Conservation (phyloP, 2,888 invertebrate species). For the Lepidochrysops patricia region DNA sequence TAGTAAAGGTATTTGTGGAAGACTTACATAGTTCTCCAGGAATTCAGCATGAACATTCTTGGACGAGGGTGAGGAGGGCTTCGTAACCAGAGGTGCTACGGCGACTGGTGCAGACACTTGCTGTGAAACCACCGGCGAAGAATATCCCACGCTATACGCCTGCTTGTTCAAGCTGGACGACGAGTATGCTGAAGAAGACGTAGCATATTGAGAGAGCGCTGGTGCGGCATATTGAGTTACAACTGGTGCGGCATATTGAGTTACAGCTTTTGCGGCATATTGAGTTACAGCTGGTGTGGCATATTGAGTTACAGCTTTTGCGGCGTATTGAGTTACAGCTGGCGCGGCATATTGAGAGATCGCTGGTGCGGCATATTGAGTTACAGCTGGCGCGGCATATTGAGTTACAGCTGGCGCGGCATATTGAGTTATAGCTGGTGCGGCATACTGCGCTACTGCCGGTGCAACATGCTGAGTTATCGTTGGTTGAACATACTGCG, state of each 20-base stretch:
- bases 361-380: too few species aligned
- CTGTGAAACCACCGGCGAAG: slow-evolving; percentile 14
- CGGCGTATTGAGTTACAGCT: too few species aligned
- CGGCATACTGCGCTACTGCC: slow-evolving; percentile 26
- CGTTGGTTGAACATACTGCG: slow-evolving; percentile 33
- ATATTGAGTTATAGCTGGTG: slow-evolving; percentile 30
- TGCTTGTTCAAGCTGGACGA: slow-evolving; percentile 11
- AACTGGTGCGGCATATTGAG: slow-evolving; percentile 9
- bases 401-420: slow-evolving; percentile 23
- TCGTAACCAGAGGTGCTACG: slow-evolving; percentile 24
- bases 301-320: slow-evolving; percentile 27
- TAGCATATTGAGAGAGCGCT: slow-evolving; percentile 24
- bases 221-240: slow-evolving; percentile 20
- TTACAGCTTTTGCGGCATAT: slow-evolving; percentile 21
- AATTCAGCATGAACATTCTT: slow-evolving; percentile 77
- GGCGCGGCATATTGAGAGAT: slow-evolving; percentile 27
- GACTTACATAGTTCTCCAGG: slow-evolving; percentile 77
- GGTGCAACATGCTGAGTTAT: slow-evolving; percentile 27
- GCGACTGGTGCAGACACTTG: slow-evolving; percentile 27
- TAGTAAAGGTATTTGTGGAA: too few species aligned
- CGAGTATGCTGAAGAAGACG: slow-evolving; percentile 17
- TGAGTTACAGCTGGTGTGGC: slow-evolving; percentile 26
- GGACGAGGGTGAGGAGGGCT: slow-evolving; percentile 31
- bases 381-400: too few species aligned
- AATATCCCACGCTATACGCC: slow-evolving; percentile 4